phyloP scores from a whole-genome alignment of 2,888 invertebrate genomes.

The Mechanitis mazaeus region DNA sequence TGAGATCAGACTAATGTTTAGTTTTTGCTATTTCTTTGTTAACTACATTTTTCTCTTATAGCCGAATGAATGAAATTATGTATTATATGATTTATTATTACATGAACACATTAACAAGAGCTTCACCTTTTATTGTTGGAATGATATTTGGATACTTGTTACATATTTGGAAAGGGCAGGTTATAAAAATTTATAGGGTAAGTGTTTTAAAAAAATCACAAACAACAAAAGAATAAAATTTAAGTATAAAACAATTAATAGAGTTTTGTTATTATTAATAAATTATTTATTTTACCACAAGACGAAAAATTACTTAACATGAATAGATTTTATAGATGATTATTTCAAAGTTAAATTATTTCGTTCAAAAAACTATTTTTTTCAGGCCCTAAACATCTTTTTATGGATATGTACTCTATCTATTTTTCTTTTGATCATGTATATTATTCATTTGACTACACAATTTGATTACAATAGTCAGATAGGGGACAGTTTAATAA shows the following conservation, averaged over 20 bases:
- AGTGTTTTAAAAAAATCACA: slow-evolving; percentile 12
- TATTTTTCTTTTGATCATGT: not conserved
- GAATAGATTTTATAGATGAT: too few relatives aligned
- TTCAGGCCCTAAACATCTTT: not conserved
- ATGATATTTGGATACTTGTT: slow-evolving; percentile 52
- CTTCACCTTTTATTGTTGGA: slow-evolving; percentile 43
- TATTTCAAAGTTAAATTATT: too few relatives aligned
- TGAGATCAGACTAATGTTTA: too few relatives aligned
- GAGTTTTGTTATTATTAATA: too few relatives aligned
- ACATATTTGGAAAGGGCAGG: slow-evolving; percentile 45
- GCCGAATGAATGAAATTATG: slow-evolving; percentile 18
- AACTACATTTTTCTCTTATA: slow-evolving; percentile 12
- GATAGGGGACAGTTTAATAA: slow-evolving; percentile 30
- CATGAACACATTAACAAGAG: slow-evolving; percentile 47
- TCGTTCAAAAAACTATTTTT: not conserved
- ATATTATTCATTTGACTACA: too few relatives aligned
- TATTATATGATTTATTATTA: slow-evolving; percentile 42
- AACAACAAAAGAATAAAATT: too few relatives aligned
- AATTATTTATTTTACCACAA: too few relatives aligned
- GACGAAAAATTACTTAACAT: too few relatives aligned
- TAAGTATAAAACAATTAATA: too few relatives aligned
- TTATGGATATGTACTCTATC: not conserved
- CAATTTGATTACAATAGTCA: slow-evolving; percentile 31
- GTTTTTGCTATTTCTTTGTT: not conserved
- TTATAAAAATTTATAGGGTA: slow-evolving; percentile 31